Evolutionary conservation across 1,140 invertebrate species (phyloP).

Genomic region (Bombus waltoni): DNA sequence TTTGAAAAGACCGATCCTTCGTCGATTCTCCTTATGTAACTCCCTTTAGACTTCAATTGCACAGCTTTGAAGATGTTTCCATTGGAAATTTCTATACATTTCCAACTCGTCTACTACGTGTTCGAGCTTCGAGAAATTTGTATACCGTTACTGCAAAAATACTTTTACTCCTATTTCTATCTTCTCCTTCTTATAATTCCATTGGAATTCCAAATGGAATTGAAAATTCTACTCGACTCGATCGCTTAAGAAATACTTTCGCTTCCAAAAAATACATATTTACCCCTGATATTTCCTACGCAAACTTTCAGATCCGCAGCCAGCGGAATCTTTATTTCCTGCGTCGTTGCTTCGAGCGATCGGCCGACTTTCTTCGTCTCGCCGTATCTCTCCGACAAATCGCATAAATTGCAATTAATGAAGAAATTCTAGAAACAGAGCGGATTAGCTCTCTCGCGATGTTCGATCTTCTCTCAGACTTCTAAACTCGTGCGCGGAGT

Average conservation of each 20-base stretch:
- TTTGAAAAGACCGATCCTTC: no score
- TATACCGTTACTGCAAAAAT: not conserved
- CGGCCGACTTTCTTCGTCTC: not conserved
- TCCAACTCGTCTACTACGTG: no score
- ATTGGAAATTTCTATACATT: no score
- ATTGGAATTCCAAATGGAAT: not conserved
- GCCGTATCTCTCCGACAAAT: no score
- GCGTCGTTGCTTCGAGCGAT: not conserved
- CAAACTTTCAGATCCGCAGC: not conserved
- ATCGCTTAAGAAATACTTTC: no score
- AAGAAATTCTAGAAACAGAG: not conserved
- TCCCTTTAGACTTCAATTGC: no score
- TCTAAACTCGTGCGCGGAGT: constrained; percentile 21
- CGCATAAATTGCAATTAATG: not conserved
- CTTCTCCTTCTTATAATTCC: not conserved
- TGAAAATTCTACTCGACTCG: not conserved
- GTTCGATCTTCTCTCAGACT: no score
- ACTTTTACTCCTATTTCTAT: not conserved
- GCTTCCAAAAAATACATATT: no score
- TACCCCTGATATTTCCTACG: not conserved
- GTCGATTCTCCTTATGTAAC: no score
- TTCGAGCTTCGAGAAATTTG: not conserved
- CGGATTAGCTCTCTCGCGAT: not conserved
- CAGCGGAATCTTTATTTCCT: not conserved
- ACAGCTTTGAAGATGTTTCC: no score